Conservation (phyloP, 2,797 vertebrate genomes). For the Synaphobranchus kaupii region DNA sequence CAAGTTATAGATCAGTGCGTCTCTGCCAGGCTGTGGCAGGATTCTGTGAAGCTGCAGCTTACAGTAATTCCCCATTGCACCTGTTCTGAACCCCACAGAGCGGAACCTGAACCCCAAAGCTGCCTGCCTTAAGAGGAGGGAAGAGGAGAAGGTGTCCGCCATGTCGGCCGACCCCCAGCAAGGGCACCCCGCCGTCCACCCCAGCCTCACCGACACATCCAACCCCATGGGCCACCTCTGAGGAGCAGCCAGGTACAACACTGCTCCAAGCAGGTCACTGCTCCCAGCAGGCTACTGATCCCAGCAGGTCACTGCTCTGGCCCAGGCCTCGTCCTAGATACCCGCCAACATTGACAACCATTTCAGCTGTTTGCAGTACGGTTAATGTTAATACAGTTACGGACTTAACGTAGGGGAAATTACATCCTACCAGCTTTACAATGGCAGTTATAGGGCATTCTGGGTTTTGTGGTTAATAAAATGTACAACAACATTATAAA, state of each 20-base stretch:
- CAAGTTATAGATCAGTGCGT: not conserved
- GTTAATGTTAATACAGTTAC: no score
- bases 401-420: no score
- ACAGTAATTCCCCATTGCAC: not conserved
- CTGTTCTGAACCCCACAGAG: constrained; percentile 69
- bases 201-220: constrained; percentile 90
- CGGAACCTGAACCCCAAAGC: constrained; percentile 98
- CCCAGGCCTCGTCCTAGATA: no score
- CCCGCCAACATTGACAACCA: no score
- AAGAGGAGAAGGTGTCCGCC: constrained; percentile 94
- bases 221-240: constrained; percentile 99
- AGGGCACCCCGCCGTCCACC: constrained; percentile 86
- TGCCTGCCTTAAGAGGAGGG: constrained; percentile 98
- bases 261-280: not conserved
- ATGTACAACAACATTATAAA: not conserved
- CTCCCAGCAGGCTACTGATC: not conserved
- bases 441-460: no score
- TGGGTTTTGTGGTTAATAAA: not conserved
- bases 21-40: not conserved
- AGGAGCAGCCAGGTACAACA: constrained; percentile 76
- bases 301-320: not conserved
- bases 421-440: no score
- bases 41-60: not conserved
- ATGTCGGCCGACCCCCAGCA: constrained; percentile 87
- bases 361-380: no score